These are phyloP conservation scores for Ianthella basta DNA, from an alignment of 37 sponge, comb jelly and placozoan genomes.

Conservation along the genomic window DNA sequence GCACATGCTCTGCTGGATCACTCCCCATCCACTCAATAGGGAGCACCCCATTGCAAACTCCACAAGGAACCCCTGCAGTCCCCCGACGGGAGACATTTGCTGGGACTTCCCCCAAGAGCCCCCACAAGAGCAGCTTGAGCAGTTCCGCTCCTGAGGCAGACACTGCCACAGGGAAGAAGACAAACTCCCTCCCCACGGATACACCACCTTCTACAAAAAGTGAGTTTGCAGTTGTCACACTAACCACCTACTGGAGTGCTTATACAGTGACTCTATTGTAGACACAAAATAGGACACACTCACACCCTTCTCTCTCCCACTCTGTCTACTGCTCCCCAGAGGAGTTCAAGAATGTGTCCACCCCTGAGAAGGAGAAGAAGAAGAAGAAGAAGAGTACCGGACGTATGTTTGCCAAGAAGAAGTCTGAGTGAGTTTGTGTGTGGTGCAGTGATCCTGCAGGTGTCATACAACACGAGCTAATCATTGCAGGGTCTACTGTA, in stretches of 20 bases:
- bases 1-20: conserved; percentile 39
- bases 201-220: neutral
- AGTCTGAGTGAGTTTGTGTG: conserved; percentile 7
- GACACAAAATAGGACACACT: neutral
- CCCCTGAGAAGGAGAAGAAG: neutral
- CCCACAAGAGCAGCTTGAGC: neutral
- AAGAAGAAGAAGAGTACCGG: conserved; percentile 10
- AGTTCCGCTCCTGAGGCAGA: neutral
- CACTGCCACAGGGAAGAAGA: neutral
- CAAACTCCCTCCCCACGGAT: neutral
- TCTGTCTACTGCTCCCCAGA: too few species aligned
- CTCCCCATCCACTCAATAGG: conserved; percentile 70
- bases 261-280: neutral
- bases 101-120: neutral
- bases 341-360: too few species aligned
- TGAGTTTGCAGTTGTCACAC: neutral
- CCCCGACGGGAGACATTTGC: neutral
- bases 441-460: too few species aligned
- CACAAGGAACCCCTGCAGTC: neutral
- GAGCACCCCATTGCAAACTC: neutral
- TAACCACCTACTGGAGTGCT: neutral
- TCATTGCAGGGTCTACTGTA: neutral
- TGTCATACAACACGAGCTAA: neutral
- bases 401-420: conserved; percentile 11
- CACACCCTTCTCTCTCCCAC: neutral